These are phyloP conservation scores for Willowsia nigromaculata DNA, from an alignment of 2,888 invertebrate genomes.

Conservation along the genomic window DNA sequence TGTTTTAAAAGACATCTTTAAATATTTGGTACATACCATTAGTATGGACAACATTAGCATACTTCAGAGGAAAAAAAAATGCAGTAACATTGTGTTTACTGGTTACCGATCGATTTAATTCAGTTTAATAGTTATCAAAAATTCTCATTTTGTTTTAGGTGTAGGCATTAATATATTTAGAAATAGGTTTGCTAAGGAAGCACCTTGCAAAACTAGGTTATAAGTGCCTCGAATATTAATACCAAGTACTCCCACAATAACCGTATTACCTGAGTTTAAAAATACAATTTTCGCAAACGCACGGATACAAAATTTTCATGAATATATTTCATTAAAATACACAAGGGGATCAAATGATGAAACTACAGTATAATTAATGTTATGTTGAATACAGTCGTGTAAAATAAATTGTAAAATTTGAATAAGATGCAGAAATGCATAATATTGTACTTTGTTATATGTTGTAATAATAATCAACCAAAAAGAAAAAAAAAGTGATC, in stretches of 20 bases:
- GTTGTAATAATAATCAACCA: not conserved
- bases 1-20: no score
- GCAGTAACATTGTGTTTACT: no score
- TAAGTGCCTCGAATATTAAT: slow-evolving; percentile 6
- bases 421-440: not conserved
- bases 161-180: not conserved
- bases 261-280: slow-evolving; percentile 31
- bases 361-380: not conserved
- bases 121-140: not conserved
- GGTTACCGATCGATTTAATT: not conserved
- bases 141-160: not conserved
- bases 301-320: not conserved
- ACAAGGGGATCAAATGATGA: not conserved
- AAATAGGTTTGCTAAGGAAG: not conserved
- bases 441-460: not conserved
- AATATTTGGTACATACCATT: no score
- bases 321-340: not conserved
- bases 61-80: no score
- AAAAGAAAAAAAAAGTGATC: slow-evolving; percentile 16
- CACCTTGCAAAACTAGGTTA: not conserved
- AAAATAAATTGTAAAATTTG: slow-evolving; percentile 13
- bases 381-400: not conserved
- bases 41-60: no score
- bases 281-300: not conserved
- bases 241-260: slow-evolving; percentile 13